These are phyloP conservation scores for Ephydatia muelleri DNA, from an alignment of 37 sponge, comb jelly and placozoan species.

Conservation along the genomic window DNA sequence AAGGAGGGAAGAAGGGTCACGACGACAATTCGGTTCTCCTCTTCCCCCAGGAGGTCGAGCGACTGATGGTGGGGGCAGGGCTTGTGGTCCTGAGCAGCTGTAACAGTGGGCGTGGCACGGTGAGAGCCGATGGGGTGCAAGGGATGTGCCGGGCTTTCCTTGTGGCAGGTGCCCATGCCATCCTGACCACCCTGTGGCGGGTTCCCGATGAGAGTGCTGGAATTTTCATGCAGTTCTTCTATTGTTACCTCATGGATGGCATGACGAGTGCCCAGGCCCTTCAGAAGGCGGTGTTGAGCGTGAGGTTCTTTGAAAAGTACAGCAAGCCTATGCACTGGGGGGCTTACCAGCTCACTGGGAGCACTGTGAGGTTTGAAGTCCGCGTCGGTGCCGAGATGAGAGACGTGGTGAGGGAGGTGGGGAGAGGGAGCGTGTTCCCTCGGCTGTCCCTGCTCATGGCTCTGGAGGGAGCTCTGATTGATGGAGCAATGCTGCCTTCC, in stretches of 20 bases:
- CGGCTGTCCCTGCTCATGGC: constrained; percentile 42
- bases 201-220: background rate
- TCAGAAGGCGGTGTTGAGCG: constrained; percentile 70
- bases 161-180: background rate
- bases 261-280: constrained; percentile 43
- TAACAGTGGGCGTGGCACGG: constrained; percentile 33
- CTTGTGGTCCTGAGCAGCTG: too few relatives aligned
- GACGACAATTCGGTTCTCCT: constrained; percentile 48
- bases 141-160: constrained; percentile 21
- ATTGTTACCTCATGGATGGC: constrained; percentile 72
- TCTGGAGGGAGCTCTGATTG: constrained; percentile 45
- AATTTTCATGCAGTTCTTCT: constrained; percentile 84
- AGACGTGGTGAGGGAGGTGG: background rate
- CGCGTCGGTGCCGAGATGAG: background rate
- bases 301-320: constrained; percentile 70
- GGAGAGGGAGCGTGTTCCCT: constrained; percentile 39
- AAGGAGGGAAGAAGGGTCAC: background rate
- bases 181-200: background rate
- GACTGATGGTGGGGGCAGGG: constrained; percentile 4
- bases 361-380: constrained; percentile 44
- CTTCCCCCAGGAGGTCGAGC: constrained; percentile 71
- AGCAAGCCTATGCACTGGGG: constrained; percentile 76
- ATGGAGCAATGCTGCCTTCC: constrained; percentile 24
- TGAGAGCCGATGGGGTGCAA: too few relatives aligned
- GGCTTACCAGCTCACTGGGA: constrained; percentile 78